Percentiles rank a stretch among this genome's conserved stretches.
Conservation (phyloP, 2,797 vertebrate genomes). For the Pachyuromys duprasi region DNA sequence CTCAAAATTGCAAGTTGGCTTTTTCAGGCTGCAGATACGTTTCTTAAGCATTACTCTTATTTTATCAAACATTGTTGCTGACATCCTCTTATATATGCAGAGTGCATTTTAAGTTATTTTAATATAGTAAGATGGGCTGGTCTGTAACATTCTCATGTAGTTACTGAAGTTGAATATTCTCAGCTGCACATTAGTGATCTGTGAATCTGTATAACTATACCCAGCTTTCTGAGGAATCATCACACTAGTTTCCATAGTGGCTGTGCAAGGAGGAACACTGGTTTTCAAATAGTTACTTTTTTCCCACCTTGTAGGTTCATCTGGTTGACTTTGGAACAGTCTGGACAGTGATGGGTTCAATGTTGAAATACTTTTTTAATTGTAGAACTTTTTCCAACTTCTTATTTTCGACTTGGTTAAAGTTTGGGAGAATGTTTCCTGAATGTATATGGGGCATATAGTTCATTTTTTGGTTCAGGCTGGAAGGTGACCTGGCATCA, state of each 20-base stretch:
- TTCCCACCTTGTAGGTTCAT: background rate
- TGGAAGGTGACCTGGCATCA: background rate
- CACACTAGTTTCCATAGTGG: background rate
- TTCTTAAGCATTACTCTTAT: slow-evolving; percentile 88
- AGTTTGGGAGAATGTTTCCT: background rate
- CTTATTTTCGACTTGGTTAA: slow-evolving; percentile 12
- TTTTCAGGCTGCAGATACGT: slow-evolving; percentile 87
- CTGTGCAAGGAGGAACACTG: background rate
- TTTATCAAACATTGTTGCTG: slow-evolving; percentile 90
- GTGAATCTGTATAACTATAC: no score
- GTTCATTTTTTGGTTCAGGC: background rate
- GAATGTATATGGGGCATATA: background rate
- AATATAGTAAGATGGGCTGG: slow-evolving; percentile 84
- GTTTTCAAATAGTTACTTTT: background rate
- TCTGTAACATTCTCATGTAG: slow-evolving; percentile 85
- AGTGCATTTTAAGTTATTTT: slow-evolving; percentile 89
- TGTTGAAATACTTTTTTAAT: background rate
- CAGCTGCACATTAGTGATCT: slow-evolving; percentile 83
- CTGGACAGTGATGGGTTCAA: background rate
- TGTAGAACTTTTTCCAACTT: background rate
- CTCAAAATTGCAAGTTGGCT: slow-evolving; percentile 86
- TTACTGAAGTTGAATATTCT: slow-evolving; percentile 84
- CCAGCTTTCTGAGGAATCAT: background rate
- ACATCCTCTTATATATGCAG: slow-evolving; percentile 89
- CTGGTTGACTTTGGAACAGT: background rate